Percentiles rank a stretch among this genome's conserved stretches.
These are phyloP conservation scores for Odontomachus brunneus DNA, from an alignment of 1,140 invertebrate genomes.

Conservation along the genomic window DNA sequence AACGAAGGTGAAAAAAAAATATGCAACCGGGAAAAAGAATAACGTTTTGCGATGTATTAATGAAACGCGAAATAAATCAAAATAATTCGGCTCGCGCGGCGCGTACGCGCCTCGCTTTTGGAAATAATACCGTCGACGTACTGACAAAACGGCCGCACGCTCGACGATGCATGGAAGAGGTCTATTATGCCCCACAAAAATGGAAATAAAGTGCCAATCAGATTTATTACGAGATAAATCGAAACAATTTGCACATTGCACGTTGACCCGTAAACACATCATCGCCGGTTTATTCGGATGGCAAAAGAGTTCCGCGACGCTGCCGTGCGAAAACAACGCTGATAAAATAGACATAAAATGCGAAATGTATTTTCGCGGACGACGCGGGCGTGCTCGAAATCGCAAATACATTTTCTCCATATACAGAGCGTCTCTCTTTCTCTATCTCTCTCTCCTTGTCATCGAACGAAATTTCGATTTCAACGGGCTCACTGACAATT, in stretches of 20 bases:
- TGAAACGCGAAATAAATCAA: slow-evolving; percentile 52
- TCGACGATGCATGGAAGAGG: slow-evolving; percentile 25
- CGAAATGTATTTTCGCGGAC: slow-evolving; percentile 19
- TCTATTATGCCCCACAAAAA: slow-evolving; percentile 57
- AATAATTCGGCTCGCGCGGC: slow-evolving; percentile 38
- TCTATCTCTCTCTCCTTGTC: too few relatives aligned
- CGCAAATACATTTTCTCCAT: slow-evolving; percentile 7
- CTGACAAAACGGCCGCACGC: slow-evolving; percentile 11
- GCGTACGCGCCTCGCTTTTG: slow-evolving; percentile 26
- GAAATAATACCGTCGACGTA: slow-evolving; percentile 40
- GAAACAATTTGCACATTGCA: slow-evolving; percentile 57
- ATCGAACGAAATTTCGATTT: too few relatives aligned
- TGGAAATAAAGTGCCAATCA: slow-evolving; percentile 61
- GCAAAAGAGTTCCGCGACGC: slow-evolving; percentile 46
- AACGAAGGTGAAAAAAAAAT: slow-evolving; percentile 19
- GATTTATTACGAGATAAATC: slow-evolving; percentile 62
- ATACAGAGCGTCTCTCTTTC: not conserved
- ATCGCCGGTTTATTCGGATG: slow-evolving; percentile 50
- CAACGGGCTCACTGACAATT: too few relatives aligned
- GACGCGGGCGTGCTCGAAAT: slow-evolving; percentile 20
- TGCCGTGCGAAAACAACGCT: slow-evolving; percentile 41
- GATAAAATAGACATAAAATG: slow-evolving; percentile 53
- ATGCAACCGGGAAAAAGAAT: not conserved
- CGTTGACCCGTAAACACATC: slow-evolving; percentile 59
- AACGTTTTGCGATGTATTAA: slow-evolving; percentile 42